Evolutionary conservation across 2,113 vertebrate species (phyloP).

Genomic region (Tinamus guttatus): DNA sequence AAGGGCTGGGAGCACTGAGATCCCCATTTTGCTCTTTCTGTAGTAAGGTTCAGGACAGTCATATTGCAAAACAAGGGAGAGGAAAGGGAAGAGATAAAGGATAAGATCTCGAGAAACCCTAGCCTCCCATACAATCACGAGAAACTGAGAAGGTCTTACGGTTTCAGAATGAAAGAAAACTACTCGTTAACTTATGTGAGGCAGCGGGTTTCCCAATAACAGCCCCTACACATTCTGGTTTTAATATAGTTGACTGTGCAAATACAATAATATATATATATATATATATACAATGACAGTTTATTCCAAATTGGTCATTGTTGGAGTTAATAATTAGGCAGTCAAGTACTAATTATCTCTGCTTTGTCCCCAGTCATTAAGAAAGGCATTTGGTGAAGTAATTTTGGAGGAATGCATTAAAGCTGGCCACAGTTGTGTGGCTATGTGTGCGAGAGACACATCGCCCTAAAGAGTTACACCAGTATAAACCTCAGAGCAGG

Average conservation of each 20-base stretch:
- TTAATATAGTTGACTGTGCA: no score
- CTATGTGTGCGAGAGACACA: background rate
- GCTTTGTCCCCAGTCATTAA: slow-evolving; percentile 57
- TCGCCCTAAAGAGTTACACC: background rate
- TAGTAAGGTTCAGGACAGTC: background rate
- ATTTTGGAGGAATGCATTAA: background rate
- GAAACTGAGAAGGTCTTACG: background rate
- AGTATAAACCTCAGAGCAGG: background rate
- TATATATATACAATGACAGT: background rate
- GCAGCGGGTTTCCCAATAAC: slow-evolving; percentile 57
- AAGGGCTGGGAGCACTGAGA: background rate
- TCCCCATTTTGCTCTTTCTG: background rate
- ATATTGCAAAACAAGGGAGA: accelerated
- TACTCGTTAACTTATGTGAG: slow-evolving; percentile 55
- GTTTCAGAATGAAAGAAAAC: slow-evolving; percentile 38
- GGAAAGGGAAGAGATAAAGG: background rate
- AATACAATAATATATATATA: no score
- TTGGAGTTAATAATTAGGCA: slow-evolving; percentile 55
- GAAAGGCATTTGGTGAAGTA: slow-evolving; percentile 51
- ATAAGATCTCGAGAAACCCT: background rate
- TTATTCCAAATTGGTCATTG: slow-evolving; percentile 67
- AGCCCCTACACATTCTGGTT: slow-evolving; percentile 45
- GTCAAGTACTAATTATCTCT: slow-evolving; percentile 62
- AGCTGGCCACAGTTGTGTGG: background rate
- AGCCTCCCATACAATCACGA: slow-evolving; percentile 16